These are phyloP conservation scores for Spinibarbus caldwelli DNA, from an alignment of 2,797 vertebrate species.

Conservation along the genomic window DNA sequence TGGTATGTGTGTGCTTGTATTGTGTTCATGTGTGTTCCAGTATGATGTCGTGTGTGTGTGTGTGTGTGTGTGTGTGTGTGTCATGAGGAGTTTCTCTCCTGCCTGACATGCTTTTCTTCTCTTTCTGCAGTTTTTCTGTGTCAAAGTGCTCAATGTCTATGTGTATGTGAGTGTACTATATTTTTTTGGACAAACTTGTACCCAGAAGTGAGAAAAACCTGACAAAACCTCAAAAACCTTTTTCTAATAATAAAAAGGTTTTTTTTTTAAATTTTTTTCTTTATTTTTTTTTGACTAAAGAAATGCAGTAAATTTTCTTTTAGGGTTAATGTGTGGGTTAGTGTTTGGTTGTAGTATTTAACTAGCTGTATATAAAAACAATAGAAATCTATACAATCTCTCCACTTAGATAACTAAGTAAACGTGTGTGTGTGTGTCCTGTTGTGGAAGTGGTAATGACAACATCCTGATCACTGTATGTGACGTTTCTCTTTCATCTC, in stretches of 20 bases:
- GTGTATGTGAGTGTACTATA: not conserved
- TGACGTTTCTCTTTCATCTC: not conserved
- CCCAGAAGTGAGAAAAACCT: too few relatives aligned
- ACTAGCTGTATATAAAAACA: not conserved
- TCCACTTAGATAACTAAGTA: not conserved
- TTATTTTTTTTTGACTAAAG: too few relatives aligned
- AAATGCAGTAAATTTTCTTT: not conserved
- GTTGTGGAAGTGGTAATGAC: not conserved
- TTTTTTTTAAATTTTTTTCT: too few relatives aligned
- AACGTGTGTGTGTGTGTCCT: not conserved
- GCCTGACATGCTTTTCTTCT: not conserved
- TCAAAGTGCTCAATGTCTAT: not conserved
- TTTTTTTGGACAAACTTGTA: too few relatives aligned
- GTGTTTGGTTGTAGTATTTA: not conserved
- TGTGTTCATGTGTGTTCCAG: conserved; percentile 2
- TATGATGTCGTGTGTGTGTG: not conserved
- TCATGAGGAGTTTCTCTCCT: conserved; percentile 12
- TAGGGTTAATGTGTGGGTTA: not conserved
- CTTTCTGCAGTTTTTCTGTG: not conserved
- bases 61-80: conserved; percentile 2
- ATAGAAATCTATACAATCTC: not conserved
- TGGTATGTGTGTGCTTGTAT: conserved; percentile 2
- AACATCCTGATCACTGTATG: not conserved
- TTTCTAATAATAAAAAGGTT: too few relatives aligned
- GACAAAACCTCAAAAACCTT: too few relatives aligned